A percentile compares a stretch with the other conserved stretches of the same genome.
These are phyloP conservation scores for Cosmia trapezina DNA, from an alignment of 2,888 invertebrate genomes.

Conservation along the genomic window DNA sequence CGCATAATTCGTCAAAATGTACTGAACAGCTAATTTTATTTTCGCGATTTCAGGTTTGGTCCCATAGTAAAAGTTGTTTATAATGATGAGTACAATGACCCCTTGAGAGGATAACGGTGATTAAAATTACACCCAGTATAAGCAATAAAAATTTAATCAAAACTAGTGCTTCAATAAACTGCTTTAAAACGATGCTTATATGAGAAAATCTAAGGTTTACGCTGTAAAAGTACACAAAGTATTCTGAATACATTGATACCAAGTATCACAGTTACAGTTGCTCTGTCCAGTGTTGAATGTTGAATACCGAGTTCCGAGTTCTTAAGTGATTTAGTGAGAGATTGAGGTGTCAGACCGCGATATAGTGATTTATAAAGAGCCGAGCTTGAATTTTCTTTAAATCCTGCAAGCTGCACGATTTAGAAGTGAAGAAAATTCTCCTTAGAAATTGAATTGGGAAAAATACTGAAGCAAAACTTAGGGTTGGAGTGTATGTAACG, in stretches of 20 bases:
- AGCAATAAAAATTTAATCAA: neutral
- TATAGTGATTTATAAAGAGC: conserved; percentile 39
- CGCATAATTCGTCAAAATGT: too few species aligned
- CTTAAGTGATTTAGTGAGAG: conserved; percentile 24
- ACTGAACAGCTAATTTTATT: too few species aligned
- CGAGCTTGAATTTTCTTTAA: neutral
- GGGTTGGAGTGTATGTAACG: too few species aligned
- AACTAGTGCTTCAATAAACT: neutral
- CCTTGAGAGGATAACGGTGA: too few species aligned
- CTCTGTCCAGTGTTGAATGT: neutral
- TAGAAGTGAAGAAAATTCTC: neutral
- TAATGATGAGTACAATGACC: too few species aligned
- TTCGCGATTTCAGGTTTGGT: too few species aligned
- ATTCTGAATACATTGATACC: neutral
- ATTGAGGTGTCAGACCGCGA: conserved; percentile 32
- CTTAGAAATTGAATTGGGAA: conserved; percentile 7
- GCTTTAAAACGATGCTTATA: neutral
- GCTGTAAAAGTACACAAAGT: too few species aligned
- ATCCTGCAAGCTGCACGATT: neutral
- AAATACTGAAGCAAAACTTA: neutral
- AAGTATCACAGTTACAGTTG: neutral
- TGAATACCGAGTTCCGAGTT: conserved; percentile 19
- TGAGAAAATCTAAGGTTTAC: neutral
- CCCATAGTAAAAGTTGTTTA: too few species aligned
- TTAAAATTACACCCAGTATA: too few species aligned